Evolutionary conservation across 2,113 vertebrate genomes (phyloP), one percentile per base, ranked within the genome.

Genomic region (Hemicordylus capensis): DNA sequence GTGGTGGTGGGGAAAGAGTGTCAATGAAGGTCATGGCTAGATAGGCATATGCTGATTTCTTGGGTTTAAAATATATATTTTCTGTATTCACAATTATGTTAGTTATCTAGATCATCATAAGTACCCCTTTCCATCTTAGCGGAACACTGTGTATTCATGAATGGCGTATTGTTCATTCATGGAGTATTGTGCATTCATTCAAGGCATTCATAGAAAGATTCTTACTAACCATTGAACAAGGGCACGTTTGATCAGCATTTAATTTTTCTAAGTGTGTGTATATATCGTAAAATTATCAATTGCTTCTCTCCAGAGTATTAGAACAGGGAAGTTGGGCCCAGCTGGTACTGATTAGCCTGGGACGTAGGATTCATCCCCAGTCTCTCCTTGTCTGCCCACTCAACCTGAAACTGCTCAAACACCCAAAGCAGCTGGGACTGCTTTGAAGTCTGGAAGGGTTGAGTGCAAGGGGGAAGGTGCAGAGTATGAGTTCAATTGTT

Each of bases 21-120:
- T 11, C 86, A 89, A n/a, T 14, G 81, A 67, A 17, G 4, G 6
- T 4, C 85, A 17, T 6, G 44, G 34, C 39, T 12, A 76, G 42
- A 80, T 24, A 63, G 24, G 48, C 63, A 31, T n/a, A 17, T 54
- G 6, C 58, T 61, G 56, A 2, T 39, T 64, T 80, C 79, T 42
- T 39, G 44, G 2, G 6, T 44, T 63, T 28, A n/a, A 56, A 73
- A 44, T 24, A 72, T 22, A 58, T 28, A 39, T 44, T 14, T 19
- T 31, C 46, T 56, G 39, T 54, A 77, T 58, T 76, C 34, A 66
- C 59, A 44, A n/a, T 86, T 42, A 80, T 26, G 24, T 54, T 56
- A 66, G n/a, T 75, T 64, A 74, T 80, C 59, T 66, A n/a, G 67
- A 58, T 73, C 80, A 73, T 61, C 54, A 59, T 56, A 81, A 81